Conservation (phyloP, 2,113 vertebrate genomes). For the Odontesthes bonariensis region DNA sequence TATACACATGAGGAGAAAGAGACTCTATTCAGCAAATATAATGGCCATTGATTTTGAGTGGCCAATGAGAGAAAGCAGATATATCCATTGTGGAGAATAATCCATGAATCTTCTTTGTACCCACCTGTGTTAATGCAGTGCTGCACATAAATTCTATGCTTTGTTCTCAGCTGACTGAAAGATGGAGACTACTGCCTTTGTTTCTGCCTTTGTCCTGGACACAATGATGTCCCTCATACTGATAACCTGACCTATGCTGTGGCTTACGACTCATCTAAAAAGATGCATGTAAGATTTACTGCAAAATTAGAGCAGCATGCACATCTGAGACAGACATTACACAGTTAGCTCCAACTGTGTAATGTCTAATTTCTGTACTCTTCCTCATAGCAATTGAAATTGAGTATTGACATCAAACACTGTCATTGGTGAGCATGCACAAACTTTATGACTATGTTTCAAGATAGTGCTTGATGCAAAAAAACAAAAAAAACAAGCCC, state of each 20-base stretch:
- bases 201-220: conserved; percentile 44
- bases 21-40: conserved; percentile 64
- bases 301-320: conserved; percentile 34
- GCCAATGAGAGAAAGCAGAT: conserved; percentile 45
- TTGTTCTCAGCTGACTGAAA: conserved; percentile 55
- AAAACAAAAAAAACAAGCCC: conserved; percentile 32
- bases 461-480: conserved; percentile 52
- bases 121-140: conserved; percentile 43
- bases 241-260: conserved; percentile 43
- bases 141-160: conserved; percentile 20
- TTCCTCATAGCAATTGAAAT: conserved; percentile 43
- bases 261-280: conserved; percentile 22
- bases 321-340: conserved; percentile 47
- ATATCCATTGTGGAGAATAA: conserved; percentile 55
- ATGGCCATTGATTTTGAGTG: conserved; percentile 82
- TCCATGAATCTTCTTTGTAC: conserved; percentile 49
- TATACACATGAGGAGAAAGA: conserved; percentile 59
- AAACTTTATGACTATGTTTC: conserved; percentile 54
- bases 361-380: conserved; percentile 31
- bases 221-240: conserved; percentile 24
- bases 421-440: conserved; percentile 57
- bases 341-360: background rate
- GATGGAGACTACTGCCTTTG: conserved; percentile 46
- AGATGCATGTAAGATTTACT: conserved; percentile 11
- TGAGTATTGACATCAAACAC: conserved; percentile 75